A percentile compares a stretch with the other conserved stretches of the same genome.
Conservation (phyloP, 2,888 invertebrate species). For the Carpatolechia fugitivella region DNA sequence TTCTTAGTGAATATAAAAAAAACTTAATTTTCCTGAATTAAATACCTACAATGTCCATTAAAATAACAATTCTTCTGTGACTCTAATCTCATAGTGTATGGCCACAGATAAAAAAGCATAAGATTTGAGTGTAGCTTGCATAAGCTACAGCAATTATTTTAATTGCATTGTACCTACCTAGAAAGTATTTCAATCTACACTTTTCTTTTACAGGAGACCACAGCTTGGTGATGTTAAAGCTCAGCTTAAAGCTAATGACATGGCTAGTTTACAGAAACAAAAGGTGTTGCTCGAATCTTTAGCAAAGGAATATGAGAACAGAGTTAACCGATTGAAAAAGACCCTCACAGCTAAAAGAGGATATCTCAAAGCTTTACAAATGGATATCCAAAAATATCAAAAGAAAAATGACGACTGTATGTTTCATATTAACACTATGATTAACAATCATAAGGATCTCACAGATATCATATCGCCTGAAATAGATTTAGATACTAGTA, state of each 20-base stretch:
- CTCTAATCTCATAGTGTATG: too few relatives aligned
- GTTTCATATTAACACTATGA: constrained; percentile 48
- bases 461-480: constrained; percentile 37
- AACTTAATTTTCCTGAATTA: neutral
- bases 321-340: constrained; percentile 58
- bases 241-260: constrained; percentile 60
- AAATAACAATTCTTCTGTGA: too few relatives aligned
- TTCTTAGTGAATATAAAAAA: too few relatives aligned
- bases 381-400: constrained; percentile 67
- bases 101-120: too few relatives aligned
- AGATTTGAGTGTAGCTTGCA: too few relatives aligned
- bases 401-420: constrained; percentile 64
- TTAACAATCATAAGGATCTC: constrained; percentile 51
- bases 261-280: constrained; percentile 58
- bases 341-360: constrained; percentile 60
- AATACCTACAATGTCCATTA: too few relatives aligned
- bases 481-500: constrained; percentile 40
- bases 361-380: constrained; percentile 62
- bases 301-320: constrained; percentile 62
- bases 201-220: constrained; percentile 55
- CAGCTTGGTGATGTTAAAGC: constrained; percentile 58
- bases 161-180: too few relatives aligned
- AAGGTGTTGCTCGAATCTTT: constrained; percentile 54
- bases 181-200: too few relatives aligned
- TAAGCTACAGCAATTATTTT: too few relatives aligned